Conservation (phyloP, 2,888 invertebrate species). For the Dryocosmus kuriphilus region DNA sequence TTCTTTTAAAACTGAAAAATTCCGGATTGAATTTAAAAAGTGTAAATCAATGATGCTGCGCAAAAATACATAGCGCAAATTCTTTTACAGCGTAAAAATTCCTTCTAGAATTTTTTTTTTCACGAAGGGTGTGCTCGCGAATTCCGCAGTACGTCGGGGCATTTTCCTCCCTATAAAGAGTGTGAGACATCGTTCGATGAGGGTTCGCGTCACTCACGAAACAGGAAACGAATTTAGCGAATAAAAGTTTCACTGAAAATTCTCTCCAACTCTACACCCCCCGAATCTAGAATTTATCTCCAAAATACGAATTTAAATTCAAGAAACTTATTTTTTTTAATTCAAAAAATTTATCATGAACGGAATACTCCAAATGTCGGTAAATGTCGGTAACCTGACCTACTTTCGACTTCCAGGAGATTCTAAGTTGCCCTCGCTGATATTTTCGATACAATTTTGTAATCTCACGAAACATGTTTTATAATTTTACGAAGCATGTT, state of each 20-base stretch:
- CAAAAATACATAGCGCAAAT: neutral
- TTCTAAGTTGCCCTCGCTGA: too few relatives aligned
- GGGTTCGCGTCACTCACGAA: neutral
- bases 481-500: too few relatives aligned
- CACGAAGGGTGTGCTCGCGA: neutral
- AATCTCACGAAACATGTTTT: too few relatives aligned
- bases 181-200: neutral
- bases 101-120: neutral
- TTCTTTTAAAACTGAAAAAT: neutral
- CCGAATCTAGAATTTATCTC: too few relatives aligned
- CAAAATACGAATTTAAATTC: neutral
- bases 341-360: too few relatives aligned
- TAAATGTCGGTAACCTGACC: too few relatives aligned
- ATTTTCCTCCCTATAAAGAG: neutral
- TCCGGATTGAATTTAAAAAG: neutral
- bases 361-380: too few relatives aligned
- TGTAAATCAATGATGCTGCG: too few relatives aligned
- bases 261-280: neutral
- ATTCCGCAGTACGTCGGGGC: neutral
- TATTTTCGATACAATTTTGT: too few relatives aligned
- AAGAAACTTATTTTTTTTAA: neutral
- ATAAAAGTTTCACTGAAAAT: neutral
- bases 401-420: too few relatives aligned
- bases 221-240: neutral
- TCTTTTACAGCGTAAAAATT: neutral